phyloP scores from a whole-genome alignment of 2,113 vertebrate species.

The Heptranchias perlo region DNA sequence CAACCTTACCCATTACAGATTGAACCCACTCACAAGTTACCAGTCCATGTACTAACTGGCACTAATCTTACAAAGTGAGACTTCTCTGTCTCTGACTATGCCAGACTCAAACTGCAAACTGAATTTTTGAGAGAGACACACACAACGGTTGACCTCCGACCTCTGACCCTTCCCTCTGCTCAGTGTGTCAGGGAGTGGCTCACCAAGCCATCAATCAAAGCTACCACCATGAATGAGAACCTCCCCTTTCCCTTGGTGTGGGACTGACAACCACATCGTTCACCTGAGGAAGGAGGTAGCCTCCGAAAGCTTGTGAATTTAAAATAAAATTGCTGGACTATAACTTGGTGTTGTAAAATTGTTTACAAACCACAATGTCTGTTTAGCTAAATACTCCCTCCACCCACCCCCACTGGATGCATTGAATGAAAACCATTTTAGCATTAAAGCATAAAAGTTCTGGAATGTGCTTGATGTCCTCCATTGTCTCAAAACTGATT shows the following conservation, averaged over 20 bases:
- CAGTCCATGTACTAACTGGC: background rate
- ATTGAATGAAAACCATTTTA: background rate
- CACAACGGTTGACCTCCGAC: background rate
- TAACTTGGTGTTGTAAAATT: too few species aligned
- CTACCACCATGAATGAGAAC: background rate
- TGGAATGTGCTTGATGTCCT: constrained; percentile 15
- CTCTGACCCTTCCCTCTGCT: background rate
- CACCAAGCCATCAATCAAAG: background rate
- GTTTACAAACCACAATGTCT: background rate
- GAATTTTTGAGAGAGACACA: background rate
- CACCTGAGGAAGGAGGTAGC: too few species aligned
- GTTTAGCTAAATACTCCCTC: background rate
- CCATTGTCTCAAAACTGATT: constrained; percentile 9
- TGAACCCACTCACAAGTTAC: background rate
- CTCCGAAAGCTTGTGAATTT: too few species aligned
- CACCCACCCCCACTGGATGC: too few species aligned
- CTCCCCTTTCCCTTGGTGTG: background rate
- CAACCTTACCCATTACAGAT: background rate
- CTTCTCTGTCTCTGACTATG: too few species aligned
- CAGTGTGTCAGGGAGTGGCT: background rate
- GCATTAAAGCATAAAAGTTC: background rate
- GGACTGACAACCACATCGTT: background rate
- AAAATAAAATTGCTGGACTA: too few species aligned
- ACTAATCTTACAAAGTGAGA: too few species aligned
- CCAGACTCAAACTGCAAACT: too few species aligned